Percentiles rank a stretch among this genome's conserved stretches.
phyloP scores from a whole-genome alignment of 2,888 invertebrate species.

The Chironomus tentans region DNA sequence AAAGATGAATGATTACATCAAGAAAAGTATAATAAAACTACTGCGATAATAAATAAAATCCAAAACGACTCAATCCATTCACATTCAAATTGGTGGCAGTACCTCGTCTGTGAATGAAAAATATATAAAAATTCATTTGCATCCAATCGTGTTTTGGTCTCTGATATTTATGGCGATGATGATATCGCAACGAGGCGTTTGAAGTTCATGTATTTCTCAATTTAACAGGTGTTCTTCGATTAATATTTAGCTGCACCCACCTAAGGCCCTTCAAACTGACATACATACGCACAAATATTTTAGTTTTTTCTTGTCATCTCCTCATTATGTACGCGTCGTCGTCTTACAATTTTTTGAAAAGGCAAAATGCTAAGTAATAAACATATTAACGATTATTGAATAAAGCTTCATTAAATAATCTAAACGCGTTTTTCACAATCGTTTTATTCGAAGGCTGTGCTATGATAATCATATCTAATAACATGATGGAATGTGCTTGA shows the following conservation, averaged over 20 bases:
- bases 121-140: neutral
- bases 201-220: neutral
- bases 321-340: neutral
- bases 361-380: neutral
- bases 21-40: too few relatives aligned
- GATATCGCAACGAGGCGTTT: conserved; percentile 1
- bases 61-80: neutral
- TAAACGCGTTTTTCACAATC: neutral
- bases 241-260: neutral
- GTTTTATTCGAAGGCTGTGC: neutral
- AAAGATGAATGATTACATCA: too few relatives aligned
- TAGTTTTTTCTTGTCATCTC: too few relatives aligned
- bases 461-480: neutral
- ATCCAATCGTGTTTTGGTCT: neutral
- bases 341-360: neutral
- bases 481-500: conserved; percentile 4
- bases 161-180: neutral
- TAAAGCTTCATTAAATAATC: neutral
- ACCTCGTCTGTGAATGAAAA: neutral
- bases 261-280: neutral
- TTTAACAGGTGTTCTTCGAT: neutral
- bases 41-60: neutral
- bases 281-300: too few relatives aligned
- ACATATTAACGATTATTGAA: neutral
- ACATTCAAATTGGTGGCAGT: neutral